Base-by-base conservation (phyloP, 2,888 invertebrate genomes). In the Odontothrips loti region DNA sequence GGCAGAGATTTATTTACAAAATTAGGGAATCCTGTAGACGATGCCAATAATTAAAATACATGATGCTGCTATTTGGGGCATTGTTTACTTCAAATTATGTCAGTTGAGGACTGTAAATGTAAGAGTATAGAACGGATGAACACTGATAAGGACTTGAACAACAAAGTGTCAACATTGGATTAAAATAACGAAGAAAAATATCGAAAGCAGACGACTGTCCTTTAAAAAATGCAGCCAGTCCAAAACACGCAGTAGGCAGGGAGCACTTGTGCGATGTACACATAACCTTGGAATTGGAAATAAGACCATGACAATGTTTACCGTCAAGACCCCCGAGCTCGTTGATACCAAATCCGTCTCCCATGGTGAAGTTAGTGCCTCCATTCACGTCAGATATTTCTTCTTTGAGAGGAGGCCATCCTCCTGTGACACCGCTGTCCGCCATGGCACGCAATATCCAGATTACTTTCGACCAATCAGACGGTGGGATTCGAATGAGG, bases 281-380 rank as follows among this genome's bases (percentile, higher is more conserved):
- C 47, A 51, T n/a, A 78, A n/a, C 43, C 80, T 29, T 47, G 51
- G n/a, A 80, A 34, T 75, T 81, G 81, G 51, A 68, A 82, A 81
- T 17, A 34, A 34, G 83, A 82, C 27, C 34, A 82, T 79, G 80
- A 83, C 80, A 82, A 80, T 82, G 86, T 87, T 88, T 89, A 92
- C 93, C 93, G 88, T 93, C 93, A 84, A 93, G 90, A 86, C 92
- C 93, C 84, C 90, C 89, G 79, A 93, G 89, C 85, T 93, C 93
- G 83, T 90, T 90, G 51, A 92, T 88, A 87, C 91, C 92, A 86
- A 93, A 93, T 81, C 90, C 91, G 85, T 91, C 91, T 83, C 85
- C 87, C 9, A 87, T 83, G 82, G 87, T 85, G 85, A 90, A 89
- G 85, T 87, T 87, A 82, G 88, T 86, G 85, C 84, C 84, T 87